Conservation (phyloP, 2,797 vertebrate genomes). For the Pipistrellus nathusii region DNA sequence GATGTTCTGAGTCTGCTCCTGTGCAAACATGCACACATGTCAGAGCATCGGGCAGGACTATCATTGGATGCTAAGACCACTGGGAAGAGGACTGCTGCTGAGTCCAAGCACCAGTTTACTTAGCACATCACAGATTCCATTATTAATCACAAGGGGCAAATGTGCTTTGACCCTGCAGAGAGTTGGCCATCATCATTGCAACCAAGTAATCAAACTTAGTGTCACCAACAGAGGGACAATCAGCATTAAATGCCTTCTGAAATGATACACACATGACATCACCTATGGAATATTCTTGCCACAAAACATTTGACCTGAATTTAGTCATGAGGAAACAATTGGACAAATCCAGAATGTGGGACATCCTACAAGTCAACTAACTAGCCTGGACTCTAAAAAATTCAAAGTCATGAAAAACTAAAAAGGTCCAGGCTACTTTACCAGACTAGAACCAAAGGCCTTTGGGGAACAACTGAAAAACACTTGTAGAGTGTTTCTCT, state of each 20-base stretch:
- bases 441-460: not conserved
- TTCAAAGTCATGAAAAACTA: not conserved
- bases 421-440: not conserved
- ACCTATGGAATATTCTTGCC: not conserved
- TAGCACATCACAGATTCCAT: fast-evolving
- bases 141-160: not conserved
- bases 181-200: not conserved
- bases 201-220: not conserved
- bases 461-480: not conserved
- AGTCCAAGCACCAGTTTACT: not conserved
- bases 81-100: not conserved
- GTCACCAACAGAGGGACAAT: not conserved
- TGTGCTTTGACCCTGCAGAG: not conserved
- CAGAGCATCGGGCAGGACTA: not conserved
- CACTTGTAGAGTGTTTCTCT: not conserved
- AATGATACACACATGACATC: not conserved
- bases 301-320: not conserved
- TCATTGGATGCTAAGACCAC: not conserved
- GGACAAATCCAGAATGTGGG: not conserved
- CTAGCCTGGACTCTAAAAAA: not conserved
- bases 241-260: not conserved
- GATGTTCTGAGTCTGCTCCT: not conserved
- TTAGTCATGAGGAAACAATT: not conserved
- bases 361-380: not conserved
- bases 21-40: no score